Evolutionary conservation across 1,140 invertebrate species (phyloP), one percentile per base, ranked within the genome.

Genomic region (Trichoplusia ni): DNA sequence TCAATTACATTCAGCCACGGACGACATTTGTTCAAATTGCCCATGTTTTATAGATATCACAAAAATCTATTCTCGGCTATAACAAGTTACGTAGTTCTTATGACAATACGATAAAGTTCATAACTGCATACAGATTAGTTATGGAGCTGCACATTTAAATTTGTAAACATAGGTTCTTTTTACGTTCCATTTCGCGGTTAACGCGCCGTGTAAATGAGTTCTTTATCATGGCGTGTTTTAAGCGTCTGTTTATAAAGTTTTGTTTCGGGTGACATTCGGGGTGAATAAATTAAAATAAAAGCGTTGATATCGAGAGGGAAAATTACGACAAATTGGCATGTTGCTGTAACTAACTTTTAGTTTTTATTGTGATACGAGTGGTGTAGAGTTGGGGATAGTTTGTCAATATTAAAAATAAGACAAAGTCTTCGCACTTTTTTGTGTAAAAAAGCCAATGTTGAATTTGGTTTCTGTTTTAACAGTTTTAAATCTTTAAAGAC

Each of bases 121-220:
- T 42, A 71, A 49, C 73, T 0, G 16, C 35, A 1, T 62, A 56
- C 9, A 7, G 38, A 23, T 7, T 23, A 19, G 14, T 16, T 66
- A 56, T 56, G 42, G 16, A 11, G 11, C 35, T 64, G 60, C 54
- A 71, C 60, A 63, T 40, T 29, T 51, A 58, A 69, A 23, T 53
- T 71, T 65, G 64, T 61, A 31, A 23, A 61, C 29, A 67, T 16
- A 67, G 66, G 66, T 71, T 70, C 68, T 84, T 84, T 82, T 79
- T 79, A 77, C 78, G 74, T 80, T 71, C 78, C 79, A 86, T 88
- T 88, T 83, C 79, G 73, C 68, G 79, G 78, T 79, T 88, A 90
- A 90, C 83, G 79, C 70, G 71, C 74, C 85, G 85, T 90, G 76
- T 86, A 90, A 90, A 90, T 90, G 82, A 87, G 85, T 90, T 88